Evolutionary conservation across 2,888 invertebrate species (phyloP).

Genomic region (Oxyteleia sp.): DNA sequence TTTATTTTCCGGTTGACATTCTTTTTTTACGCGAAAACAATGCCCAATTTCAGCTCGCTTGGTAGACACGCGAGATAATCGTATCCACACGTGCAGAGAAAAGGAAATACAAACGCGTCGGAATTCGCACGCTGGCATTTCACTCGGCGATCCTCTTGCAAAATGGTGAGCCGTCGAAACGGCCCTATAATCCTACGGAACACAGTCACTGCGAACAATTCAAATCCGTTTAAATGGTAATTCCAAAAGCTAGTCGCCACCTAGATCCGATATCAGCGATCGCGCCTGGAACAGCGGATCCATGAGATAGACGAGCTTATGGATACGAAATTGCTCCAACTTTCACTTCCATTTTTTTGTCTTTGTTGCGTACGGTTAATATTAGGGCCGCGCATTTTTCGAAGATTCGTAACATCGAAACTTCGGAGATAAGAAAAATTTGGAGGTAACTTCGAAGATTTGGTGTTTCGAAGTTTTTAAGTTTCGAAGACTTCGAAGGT

Average conservation of each 20-base stretch:
- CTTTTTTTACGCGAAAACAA: conserved; percentile 50
- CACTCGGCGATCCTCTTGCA: conserved; percentile 65
- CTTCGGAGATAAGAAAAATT: too few relatives aligned
- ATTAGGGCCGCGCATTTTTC: too few relatives aligned
- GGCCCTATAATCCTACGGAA: conserved; percentile 72
- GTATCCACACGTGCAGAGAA: conserved; percentile 62
- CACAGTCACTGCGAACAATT: conserved; percentile 72
- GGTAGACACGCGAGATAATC: conserved; percentile 68
- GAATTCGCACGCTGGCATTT: conserved; percentile 66
- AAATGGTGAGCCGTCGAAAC: conserved; percentile 69
- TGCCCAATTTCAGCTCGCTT: conserved; percentile 57
- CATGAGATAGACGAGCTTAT: conserved; percentile 54
- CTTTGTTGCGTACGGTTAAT: conserved; percentile 37
- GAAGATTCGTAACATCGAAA: too few relatives aligned
- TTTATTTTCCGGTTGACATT: too few relatives aligned
- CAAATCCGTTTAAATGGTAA: conserved; percentile 78
- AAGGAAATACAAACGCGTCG: conserved; percentile 67
- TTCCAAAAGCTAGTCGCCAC: conserved; percentile 74
- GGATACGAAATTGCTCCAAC: conserved; percentile 43
- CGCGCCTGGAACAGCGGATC: conserved; percentile 42
- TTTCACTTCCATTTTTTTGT: conserved; percentile 24
- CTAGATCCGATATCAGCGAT: conserved; percentile 66
- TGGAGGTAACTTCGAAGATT: too few relatives aligned
- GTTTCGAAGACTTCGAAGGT: too few relatives aligned
- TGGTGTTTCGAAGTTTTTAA: too few relatives aligned